Evolutionary conservation across 2,113 vertebrate species (phyloP).

Genomic region (pig (Sus scrofa)): T2T-Sscrofa CM000824.6:204006501-204007000

Average conservation of each 20-base stretch:
- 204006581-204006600: not conserved
- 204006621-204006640: not conserved
- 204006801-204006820: not conserved
- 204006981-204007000: not conserved
- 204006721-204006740: not conserved
- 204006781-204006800: conserved; percentile 19
- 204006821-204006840: not conserved
- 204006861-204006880: not conserved
- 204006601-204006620: not conserved
- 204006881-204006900: not conserved
- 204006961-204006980: not conserved
- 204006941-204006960: not conserved
- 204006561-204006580: not conserved
- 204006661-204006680: not conserved
- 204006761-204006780: conserved; percentile 1
- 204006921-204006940: not conserved
- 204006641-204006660: not conserved
- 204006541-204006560: no score
- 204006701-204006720: not conserved
- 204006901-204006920: not conserved
- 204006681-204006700: not conserved
- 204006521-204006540: no score
- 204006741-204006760: not conserved
- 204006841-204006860: not conserved
- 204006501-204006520: no score